A percentile compares a stretch with the other conserved stretches of the same genome.
phyloP scores from a whole-genome alignment of 2,888 invertebrate species.

The Hipparchia sbordonii region DNA sequence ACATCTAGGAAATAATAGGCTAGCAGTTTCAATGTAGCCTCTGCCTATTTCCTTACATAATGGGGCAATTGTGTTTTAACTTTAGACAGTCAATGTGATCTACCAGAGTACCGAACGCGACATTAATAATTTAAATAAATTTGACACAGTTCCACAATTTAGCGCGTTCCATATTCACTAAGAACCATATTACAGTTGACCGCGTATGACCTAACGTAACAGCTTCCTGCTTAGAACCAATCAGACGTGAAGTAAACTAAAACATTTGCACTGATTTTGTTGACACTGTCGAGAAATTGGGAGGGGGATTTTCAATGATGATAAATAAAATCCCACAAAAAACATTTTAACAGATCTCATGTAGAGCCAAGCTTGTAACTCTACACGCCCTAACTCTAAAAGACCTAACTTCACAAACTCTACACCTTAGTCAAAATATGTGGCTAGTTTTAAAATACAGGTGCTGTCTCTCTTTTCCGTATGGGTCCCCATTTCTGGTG shows the following conservation, averaged over 20 bases:
- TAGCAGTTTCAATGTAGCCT: too few species aligned
- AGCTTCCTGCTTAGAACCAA: constrained; percentile 60
- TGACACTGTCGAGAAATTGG: background rate
- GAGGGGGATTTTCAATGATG: background rate
- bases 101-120: constrained; percentile 6
- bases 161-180: constrained; percentile 34
- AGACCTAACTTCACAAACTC: too few species aligned
- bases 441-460: too few species aligned
- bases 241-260: constrained; percentile 39
- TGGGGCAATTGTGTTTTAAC: background rate
- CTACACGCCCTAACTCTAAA: too few species aligned
- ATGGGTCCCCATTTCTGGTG: background rate
- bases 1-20: too few species aligned
- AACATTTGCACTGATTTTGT: constrained; percentile 25
- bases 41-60: background rate
- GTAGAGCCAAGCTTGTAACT: too few species aligned
- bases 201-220: constrained; percentile 44
- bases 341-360: too few species aligned
- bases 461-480: too few species aligned
- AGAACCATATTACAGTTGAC: constrained; percentile 46
- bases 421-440: too few species aligned
- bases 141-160: constrained; percentile 45
- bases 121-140: constrained; percentile 31
- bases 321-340: background rate
- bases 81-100: constrained; percentile 16